phyloP scores from a whole-genome alignment of 2,113 vertebrate genomes.

The Tetraodon nigroviridis region DNA sequence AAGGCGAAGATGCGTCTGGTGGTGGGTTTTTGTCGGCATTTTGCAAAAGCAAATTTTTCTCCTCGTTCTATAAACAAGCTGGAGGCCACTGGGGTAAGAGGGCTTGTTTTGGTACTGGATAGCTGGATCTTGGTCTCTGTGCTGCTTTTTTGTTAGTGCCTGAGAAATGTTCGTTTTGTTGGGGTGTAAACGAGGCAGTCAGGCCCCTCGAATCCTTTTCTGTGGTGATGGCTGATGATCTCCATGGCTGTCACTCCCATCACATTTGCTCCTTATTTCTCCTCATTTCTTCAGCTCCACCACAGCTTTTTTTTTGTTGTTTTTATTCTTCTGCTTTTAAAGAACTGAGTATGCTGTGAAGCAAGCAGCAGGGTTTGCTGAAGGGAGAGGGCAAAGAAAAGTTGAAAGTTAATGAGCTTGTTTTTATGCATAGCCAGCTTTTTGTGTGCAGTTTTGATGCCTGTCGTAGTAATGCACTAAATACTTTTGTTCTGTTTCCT shows the following conservation, averaged over 20 bases:
- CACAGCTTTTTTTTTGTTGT: slow-evolving; percentile 36
- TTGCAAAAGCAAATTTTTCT: slow-evolving; percentile 45
- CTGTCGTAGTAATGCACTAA: slow-evolving; percentile 39
- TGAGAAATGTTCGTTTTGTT: slow-evolving; percentile 7
- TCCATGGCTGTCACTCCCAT: slow-evolving; percentile 26
- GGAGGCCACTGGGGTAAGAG: slow-evolving; percentile 41
- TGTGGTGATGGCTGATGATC: slow-evolving; percentile 32
- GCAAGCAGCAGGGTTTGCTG: slow-evolving; percentile 34
- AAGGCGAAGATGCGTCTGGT: slow-evolving; percentile 63
- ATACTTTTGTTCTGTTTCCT: slow-evolving; percentile 21
- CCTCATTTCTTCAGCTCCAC: slow-evolving; percentile 14
- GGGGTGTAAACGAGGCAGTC: neutral
- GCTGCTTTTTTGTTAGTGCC: slow-evolving; percentile 12
- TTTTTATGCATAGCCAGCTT: slow-evolving; percentile 46
- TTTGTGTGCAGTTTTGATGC: slow-evolving; percentile 48
- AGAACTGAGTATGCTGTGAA: slow-evolving; percentile 54
- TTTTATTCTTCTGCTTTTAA: slow-evolving; percentile 59
- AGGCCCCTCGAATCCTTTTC: slow-evolving; percentile 15
- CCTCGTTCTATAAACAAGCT: slow-evolving; percentile 25
- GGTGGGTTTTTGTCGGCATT: slow-evolving; percentile 52
- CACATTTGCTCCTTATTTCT: slow-evolving; percentile 19
- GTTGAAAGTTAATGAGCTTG: slow-evolving; percentile 56
- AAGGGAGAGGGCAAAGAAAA: slow-evolving; percentile 25
- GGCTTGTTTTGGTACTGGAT: neutral
- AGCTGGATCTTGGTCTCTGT: slow-evolving; percentile 1